Percentiles rank a stretch among this genome's conserved stretches.
phyloP scores from a whole-genome alignment of 2,797 vertebrate genomes.

The Mus minutoides region DNA sequence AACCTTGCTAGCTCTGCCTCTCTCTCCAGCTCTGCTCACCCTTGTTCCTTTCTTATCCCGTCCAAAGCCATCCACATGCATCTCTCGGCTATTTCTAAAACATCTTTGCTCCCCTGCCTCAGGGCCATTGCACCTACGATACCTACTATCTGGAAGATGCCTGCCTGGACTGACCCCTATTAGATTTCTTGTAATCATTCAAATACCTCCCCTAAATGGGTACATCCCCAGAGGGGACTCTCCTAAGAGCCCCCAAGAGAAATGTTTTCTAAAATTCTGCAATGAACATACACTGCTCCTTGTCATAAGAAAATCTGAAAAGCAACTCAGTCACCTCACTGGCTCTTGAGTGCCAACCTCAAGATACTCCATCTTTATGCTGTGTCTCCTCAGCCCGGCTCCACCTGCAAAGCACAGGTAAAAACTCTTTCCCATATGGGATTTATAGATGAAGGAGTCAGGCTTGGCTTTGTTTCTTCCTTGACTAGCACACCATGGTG shows the following conservation, averaged over 20 bases:
- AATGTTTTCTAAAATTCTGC: background rate
- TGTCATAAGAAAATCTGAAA: background rate
- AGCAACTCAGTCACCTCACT: background rate
- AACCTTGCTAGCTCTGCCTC: background rate
- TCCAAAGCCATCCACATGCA: background rate
- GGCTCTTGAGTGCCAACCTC: background rate
- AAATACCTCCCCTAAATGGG: background rate
- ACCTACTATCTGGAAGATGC: background rate
- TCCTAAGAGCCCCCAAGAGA: background rate
- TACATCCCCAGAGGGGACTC: background rate
- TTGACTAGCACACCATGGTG: background rate
- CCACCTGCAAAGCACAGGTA: background rate
- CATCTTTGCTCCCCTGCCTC: background rate
- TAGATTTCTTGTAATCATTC: background rate
- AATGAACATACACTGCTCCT: background rate
- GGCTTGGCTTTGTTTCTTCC: background rate
- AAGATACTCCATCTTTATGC: background rate
- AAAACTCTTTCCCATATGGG: fast-evolving
- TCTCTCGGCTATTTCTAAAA: background rate
- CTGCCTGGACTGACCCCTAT: background rate
- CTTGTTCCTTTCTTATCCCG: fast-evolving
- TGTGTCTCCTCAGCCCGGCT: background rate
- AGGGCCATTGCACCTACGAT: background rate
- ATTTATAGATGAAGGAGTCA: background rate
- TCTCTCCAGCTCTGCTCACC: background rate